phyloP scores from a whole-genome alignment of 2,113 vertebrate genomes.

The Dasyornis broadbenti region DNA sequence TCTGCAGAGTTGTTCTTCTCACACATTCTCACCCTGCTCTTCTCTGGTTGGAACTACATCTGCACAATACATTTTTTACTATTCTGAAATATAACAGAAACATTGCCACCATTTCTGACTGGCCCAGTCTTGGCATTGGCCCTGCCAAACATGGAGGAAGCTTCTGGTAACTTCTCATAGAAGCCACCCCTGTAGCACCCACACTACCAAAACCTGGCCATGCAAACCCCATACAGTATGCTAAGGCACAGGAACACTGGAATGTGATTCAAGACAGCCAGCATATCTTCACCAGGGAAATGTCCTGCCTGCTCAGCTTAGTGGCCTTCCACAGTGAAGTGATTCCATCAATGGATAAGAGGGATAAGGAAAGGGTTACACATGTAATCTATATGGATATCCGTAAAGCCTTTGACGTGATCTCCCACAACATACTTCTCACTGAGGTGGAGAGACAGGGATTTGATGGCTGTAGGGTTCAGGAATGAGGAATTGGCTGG shows the following conservation, averaged over 20 bases:
- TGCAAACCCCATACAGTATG: too few relatives aligned
- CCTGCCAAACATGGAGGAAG: background rate
- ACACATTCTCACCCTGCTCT: rapidly evolving
- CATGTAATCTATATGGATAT: background rate
- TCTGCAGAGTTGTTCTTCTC: background rate
- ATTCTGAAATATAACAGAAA: background rate
- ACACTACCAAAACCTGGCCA: background rate
- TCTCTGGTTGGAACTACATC: background rate
- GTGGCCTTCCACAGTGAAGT: background rate
- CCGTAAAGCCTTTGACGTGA: background rate
- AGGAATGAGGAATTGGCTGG: background rate
- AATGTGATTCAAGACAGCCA: background rate
- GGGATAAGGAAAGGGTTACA: background rate
- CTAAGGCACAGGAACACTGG: background rate
- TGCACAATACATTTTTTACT: background rate
- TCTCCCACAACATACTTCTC: background rate
- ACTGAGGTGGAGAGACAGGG: background rate
- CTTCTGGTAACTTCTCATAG: background rate
- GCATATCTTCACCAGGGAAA: background rate
- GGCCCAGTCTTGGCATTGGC: background rate
- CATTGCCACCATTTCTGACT: background rate
- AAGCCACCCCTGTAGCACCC: background rate
- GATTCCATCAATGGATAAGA: background rate
- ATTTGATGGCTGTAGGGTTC: background rate
- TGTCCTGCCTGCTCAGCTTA: background rate